These are phyloP conservation scores for Recurvirostra avosetta DNA, from an alignment of 2,113 vertebrate species.

Conservation along the genomic window DNA sequence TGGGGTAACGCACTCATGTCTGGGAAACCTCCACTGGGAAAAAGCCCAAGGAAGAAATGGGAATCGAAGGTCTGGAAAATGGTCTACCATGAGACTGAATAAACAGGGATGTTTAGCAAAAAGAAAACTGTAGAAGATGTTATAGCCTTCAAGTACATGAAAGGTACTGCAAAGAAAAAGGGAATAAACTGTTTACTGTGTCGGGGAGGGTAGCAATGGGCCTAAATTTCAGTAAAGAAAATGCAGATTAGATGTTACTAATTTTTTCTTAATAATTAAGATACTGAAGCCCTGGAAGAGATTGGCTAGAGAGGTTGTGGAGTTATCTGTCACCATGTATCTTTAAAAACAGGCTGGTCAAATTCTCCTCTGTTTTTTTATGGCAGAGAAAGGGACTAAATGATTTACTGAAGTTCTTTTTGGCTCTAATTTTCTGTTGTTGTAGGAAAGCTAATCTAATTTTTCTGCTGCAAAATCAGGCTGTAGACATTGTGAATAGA, in stretches of 20 bases:
- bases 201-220: too few species aligned
- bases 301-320: neutral
- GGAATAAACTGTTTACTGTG: too few species aligned
- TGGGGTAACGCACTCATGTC: too few species aligned
- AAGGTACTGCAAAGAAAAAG: too few species aligned
- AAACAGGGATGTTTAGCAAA: too few species aligned
- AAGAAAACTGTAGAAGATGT: too few species aligned
- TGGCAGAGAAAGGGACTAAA: neutral
- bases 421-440: neutral
- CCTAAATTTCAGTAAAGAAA: neutral
- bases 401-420: neutral
- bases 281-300: neutral
- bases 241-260: neutral
- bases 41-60: too few species aligned
- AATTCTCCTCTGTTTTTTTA: neutral
- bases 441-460: neutral
- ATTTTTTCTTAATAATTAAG: neutral
- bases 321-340: neutral
- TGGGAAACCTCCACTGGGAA: too few species aligned
- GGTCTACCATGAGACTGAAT: too few species aligned
- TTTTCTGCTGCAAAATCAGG: neutral
- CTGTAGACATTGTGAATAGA: neutral
- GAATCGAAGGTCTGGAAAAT: too few species aligned
- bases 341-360: neutral
- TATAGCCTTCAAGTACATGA: too few species aligned